Percentiles rank a stretch among this genome's conserved stretches.
These are phyloP conservation scores for Operophtera brumata DNA, from an alignment of 2,888 invertebrate species.

Conservation along the genomic window DNA sequence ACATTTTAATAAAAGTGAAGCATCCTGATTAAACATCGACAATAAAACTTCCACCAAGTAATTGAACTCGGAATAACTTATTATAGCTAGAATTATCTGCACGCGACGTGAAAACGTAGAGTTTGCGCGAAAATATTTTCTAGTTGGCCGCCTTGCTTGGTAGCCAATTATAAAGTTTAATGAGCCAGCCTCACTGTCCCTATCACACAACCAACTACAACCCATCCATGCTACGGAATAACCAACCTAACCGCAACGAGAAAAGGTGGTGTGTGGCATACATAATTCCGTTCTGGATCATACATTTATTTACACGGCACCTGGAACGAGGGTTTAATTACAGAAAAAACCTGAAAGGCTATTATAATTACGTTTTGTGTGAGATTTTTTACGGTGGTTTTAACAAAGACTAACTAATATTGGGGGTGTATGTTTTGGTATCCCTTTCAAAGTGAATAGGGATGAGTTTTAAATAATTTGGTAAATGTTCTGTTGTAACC, in stretches of 20 bases:
- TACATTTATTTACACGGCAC: slow-evolving; percentile 18
- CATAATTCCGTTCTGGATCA: neutral
- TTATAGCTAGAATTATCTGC: slow-evolving; percentile 15
- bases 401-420: neutral
- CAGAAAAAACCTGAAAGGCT: slow-evolving; percentile 7
- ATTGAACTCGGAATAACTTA: slow-evolving; percentile 13
- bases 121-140: slow-evolving; percentile 42
- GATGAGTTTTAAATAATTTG: neutral
- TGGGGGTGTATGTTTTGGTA: neutral
- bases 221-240: neutral
- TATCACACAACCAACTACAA: slow-evolving; percentile 8
- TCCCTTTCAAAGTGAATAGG: neutral
- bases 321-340: slow-evolving; percentile 15
- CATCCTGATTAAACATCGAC: neutral
- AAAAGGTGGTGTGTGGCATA: neutral
- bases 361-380: slow-evolving; percentile 5
- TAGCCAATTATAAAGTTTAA: slow-evolving; percentile 59
- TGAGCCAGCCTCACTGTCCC: slow-evolving; percentile 35
- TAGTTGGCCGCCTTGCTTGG: slow-evolving; percentile 37
- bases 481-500: neutral
- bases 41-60: slow-evolving; percentile 9
- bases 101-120: slow-evolving; percentile 30
- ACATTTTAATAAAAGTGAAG: neutral
- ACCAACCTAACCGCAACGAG: slow-evolving; percentile 3
- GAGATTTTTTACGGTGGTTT: slow-evolving; percentile 1